These are phyloP conservation scores for Sebastes vulpes DNA, from an alignment of 2,797 vertebrate species.

Conservation along the genomic window DNA sequence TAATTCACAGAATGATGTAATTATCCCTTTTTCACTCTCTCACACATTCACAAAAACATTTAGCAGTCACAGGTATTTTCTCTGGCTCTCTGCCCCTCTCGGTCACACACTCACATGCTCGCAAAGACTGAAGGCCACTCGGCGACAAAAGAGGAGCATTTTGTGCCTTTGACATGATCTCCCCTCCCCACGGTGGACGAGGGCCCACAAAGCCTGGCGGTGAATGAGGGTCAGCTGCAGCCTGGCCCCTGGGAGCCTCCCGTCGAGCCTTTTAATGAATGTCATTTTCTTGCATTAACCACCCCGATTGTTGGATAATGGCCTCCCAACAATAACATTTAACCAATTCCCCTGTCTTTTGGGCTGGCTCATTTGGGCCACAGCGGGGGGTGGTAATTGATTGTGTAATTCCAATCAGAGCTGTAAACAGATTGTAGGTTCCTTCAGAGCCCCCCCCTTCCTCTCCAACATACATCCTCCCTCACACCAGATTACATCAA, in stretches of 20 bases:
- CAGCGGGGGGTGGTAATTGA: constrained; percentile 81
- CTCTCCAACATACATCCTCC: constrained; percentile 5
- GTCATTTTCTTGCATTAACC: constrained; percentile 88
- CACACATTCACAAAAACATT: constrained; percentile 53
- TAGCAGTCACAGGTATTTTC: constrained; percentile 63
- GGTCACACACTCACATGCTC: constrained; percentile 18
- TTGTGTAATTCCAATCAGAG: constrained; percentile 84
- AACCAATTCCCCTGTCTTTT: constrained; percentile 90
- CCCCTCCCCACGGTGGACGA: constrained; percentile 83
- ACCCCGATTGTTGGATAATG: constrained; percentile 91
- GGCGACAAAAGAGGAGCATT: constrained; percentile 80
- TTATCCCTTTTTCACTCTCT: constrained; percentile 55
- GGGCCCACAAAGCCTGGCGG: constrained; percentile 79
- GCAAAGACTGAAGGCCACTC: constrained; percentile 60
- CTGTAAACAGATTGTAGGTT: constrained; percentile 84
- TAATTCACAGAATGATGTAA: constrained; percentile 75
- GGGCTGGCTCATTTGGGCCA: constrained; percentile 86
- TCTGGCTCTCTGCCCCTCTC: constrained; percentile 14
- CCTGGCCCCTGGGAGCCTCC: constrained; percentile 86
- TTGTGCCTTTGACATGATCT: constrained; percentile 76
- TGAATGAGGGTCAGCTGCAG: constrained; percentile 91
- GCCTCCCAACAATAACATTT: constrained; percentile 90
- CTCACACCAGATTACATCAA: constrained; percentile 75
- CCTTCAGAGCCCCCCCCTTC: constrained; percentile 61
- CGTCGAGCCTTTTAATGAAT: constrained; percentile 90